Conservation (phyloP, 1,140 invertebrate species). For the Bombus balteatus region DNA sequence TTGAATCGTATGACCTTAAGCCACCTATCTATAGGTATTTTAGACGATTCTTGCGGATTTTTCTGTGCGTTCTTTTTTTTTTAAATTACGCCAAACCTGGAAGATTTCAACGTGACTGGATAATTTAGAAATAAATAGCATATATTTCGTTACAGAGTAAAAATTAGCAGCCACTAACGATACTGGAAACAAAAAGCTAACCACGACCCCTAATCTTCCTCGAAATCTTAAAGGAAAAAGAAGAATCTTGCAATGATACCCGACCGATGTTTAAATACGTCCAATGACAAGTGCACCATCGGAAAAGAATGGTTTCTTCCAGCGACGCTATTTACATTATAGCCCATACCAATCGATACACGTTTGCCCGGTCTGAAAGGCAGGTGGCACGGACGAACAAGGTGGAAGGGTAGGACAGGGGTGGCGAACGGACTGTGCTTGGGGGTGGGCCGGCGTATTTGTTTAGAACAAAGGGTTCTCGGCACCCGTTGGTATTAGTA, state of each 20-base stretch:
- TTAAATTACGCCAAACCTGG: not conserved
- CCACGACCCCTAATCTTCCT: not conserved
- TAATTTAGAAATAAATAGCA: not conserved
- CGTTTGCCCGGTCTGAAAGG: conserved; percentile 62
- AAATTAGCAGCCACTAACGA: not conserved
- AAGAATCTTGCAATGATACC: not conserved
- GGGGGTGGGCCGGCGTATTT: conserved; percentile 73
- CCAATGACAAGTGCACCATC: not conserved
- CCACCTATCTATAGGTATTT: no score
- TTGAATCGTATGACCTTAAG: no score
- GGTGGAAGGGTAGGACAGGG: conserved; percentile 30
- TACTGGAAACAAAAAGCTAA: not conserved
- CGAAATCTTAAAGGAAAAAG: not conserved
- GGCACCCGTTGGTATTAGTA: conserved; percentile 71
- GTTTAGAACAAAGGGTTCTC: conserved; percentile 79
- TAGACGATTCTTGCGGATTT: no score
- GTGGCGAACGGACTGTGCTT: not conserved
- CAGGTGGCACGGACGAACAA: conserved; percentile 61
- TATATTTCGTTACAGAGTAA: not conserved
- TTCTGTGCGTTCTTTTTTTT: no score
- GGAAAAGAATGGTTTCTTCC: conserved; percentile 18
- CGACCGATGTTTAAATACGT: conserved; percentile 27
- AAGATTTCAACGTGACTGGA: not conserved
- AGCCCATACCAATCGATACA: conserved; percentile 73
- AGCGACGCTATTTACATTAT: conserved; percentile 65